Evolutionary conservation across 2,113 vertebrate genomes (phyloP).

Genomic region (Chaenogobius annularis): DNA sequence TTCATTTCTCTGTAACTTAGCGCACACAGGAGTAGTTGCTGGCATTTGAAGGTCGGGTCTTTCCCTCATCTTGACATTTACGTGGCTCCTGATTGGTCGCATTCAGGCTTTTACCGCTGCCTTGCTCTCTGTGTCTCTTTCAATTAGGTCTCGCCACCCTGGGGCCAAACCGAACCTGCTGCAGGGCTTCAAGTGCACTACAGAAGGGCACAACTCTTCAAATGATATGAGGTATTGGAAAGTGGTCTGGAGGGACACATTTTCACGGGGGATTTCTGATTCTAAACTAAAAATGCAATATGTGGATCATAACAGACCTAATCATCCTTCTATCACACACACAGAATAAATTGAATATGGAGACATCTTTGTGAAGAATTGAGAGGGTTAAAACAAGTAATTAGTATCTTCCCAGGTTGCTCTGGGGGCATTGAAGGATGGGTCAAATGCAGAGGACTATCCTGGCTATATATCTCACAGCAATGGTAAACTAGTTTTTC

Average conservation of each 20-base stretch:
- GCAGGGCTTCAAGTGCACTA: conserved; percentile 35
- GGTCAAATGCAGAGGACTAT: too few species aligned
- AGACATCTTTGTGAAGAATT: conserved; percentile 20
- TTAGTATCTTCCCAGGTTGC: neutral
- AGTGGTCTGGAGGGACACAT: conserved; percentile 1
- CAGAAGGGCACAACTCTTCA: conserved; percentile 39
- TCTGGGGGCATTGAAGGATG: too few species aligned
- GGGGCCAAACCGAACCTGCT: conserved; percentile 23
- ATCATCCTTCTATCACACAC: conserved; percentile 32
- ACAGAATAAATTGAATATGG: conserved; percentile 37
- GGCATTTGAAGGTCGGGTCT: conserved; percentile 5
- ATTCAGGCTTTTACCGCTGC: conserved; percentile 38
- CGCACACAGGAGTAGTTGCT: neutral
- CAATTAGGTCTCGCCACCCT: conserved; percentile 45
- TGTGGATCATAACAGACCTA: conserved; percentile 29
- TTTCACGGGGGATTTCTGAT: neutral
- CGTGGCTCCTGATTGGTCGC: conserved; percentile 44
- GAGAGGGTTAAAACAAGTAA: conserved; percentile 1
- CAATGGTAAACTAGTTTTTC: neutral
- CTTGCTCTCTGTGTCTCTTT: conserved; percentile 59
- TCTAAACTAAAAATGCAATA: conserved; percentile 36
- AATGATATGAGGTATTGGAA: neutral
- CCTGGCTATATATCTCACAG: neutral
- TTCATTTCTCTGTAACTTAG: neutral
- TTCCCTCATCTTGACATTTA: conserved; percentile 62